Percentiles rank a stretch among this genome's conserved stretches.
Conservation (phyloP, 2,113 vertebrate genomes). For the Dryoscopus gambensis region DNA sequence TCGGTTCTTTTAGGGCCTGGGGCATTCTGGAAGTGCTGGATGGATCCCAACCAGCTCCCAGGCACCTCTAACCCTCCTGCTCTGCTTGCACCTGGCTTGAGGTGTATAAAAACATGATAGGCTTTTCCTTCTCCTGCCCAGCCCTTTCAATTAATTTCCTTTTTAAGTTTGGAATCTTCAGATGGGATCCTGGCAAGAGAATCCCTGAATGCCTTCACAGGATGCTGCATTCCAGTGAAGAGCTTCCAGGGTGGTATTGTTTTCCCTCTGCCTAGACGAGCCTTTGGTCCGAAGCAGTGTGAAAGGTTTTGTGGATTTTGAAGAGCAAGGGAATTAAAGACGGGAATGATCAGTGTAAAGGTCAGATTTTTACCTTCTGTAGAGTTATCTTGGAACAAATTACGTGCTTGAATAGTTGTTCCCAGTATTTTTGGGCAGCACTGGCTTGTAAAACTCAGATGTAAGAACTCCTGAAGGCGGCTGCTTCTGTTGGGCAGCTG, state of each 20-base stretch:
- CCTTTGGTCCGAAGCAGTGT: not conserved
- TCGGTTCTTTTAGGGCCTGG: not conserved
- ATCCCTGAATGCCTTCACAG: not conserved
- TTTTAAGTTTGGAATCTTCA: not conserved
- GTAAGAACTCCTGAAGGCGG: not conserved
- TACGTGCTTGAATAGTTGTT: not conserved
- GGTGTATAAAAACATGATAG: fast-evolving
- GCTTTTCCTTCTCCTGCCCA: not conserved
- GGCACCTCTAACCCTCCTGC: not conserved
- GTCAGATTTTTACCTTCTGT: not conserved
- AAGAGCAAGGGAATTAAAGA: not conserved
- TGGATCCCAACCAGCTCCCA: not conserved
- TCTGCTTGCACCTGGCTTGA: not conserved
- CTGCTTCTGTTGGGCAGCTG: not conserved
- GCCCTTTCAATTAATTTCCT: not conserved
- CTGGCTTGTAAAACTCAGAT: not conserved
- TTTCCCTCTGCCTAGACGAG: not conserved
- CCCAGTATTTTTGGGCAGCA: not conserved
- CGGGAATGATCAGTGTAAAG: not conserved
- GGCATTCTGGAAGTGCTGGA: not conserved
- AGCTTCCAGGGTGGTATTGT: not conserved
- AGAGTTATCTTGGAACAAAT: not conserved
- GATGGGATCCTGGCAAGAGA: not conserved
- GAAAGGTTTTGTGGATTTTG: not conserved
- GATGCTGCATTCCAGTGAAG: not conserved